These are phyloP conservation scores for Gnatocerus cornutus DNA, from an alignment of 2,888 invertebrate species.

Conservation along the genomic window DNA sequence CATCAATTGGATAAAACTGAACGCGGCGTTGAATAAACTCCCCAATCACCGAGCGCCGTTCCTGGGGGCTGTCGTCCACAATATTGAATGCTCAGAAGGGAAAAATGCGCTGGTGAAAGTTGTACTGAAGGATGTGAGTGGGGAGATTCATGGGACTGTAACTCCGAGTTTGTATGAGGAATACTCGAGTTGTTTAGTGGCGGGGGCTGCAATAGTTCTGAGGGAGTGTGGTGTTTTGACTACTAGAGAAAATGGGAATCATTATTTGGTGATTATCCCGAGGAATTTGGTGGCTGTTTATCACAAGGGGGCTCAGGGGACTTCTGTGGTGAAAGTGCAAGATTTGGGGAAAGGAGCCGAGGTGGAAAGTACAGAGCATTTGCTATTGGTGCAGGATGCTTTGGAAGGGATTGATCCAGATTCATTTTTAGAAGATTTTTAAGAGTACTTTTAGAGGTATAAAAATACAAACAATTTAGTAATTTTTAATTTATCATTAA, in stretches of 20 bases:
- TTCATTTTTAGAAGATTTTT: constrained; percentile 50
- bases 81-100: constrained; percentile 57
- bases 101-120: constrained; percentile 59
- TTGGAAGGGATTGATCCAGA: constrained; percentile 46
- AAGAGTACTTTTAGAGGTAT: not conserved
- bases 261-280: constrained; percentile 62
- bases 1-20: constrained; percentile 64
- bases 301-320: constrained; percentile 36
- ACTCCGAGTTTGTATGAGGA: constrained; percentile 63
- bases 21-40: constrained; percentile 57
- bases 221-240: constrained; percentile 63
- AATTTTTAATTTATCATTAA: too few species aligned
- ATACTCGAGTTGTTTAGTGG: constrained; percentile 55
- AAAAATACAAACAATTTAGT: too few species aligned
- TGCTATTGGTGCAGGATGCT: constrained; percentile 33
- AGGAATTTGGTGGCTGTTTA: constrained; percentile 65
- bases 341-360: not conserved
- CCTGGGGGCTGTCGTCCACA: constrained; percentile 63
- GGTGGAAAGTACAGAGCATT: constrained; percentile 18
- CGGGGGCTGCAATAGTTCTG: constrained; percentile 63
- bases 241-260: constrained; percentile 56
- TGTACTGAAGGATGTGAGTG: constrained; percentile 63
- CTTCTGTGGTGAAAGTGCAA: constrained; percentile 12
- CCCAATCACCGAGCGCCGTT: constrained; percentile 64
- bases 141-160: constrained; percentile 64